Conservation (phyloP, 2,113 vertebrate species). For the Spea bombifrons region DNA sequence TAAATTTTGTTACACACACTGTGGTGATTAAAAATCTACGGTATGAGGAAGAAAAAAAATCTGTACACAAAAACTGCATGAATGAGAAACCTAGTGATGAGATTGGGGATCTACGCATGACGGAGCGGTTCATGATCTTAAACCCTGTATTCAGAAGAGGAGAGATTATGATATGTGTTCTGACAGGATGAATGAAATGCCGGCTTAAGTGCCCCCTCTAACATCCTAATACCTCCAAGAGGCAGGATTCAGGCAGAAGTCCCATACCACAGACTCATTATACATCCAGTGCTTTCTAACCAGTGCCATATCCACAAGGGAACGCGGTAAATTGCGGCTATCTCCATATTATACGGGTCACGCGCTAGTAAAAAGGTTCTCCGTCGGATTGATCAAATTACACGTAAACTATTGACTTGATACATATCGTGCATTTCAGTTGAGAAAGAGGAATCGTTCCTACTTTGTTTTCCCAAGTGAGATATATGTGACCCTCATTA, state of each 20-base stretch:
- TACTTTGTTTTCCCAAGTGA: constrained; percentile 44
- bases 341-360: constrained; percentile 1
- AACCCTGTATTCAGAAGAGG: constrained; percentile 55
- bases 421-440: constrained; percentile 35
- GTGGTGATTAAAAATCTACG: too few species aligned
- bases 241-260: constrained; percentile 19
- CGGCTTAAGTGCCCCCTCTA: constrained; percentile 47
- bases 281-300: constrained; percentile 2
- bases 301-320: constrained; percentile 15
- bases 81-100: too few species aligned
- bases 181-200: constrained; percentile 52
- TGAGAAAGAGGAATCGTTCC: constrained; percentile 23
- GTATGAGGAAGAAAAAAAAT: too few species aligned
- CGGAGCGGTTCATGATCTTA: neutral
- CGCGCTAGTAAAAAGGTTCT: constrained; percentile 16
- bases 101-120: neutral
- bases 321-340: neutral
- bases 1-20: too few species aligned
- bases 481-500: constrained; percentile 42
- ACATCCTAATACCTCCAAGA: constrained; percentile 26
- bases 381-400: neutral
- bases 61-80: too few species aligned
- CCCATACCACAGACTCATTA: constrained; percentile 30
- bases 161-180: constrained; percentile 48
- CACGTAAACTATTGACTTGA: neutral